Percentiles rank a stretch among this genome's conserved stretches.
Evolutionary conservation across 2,113 vertebrate species (phyloP).

Genomic region (Petaurus breviceps): DNA sequence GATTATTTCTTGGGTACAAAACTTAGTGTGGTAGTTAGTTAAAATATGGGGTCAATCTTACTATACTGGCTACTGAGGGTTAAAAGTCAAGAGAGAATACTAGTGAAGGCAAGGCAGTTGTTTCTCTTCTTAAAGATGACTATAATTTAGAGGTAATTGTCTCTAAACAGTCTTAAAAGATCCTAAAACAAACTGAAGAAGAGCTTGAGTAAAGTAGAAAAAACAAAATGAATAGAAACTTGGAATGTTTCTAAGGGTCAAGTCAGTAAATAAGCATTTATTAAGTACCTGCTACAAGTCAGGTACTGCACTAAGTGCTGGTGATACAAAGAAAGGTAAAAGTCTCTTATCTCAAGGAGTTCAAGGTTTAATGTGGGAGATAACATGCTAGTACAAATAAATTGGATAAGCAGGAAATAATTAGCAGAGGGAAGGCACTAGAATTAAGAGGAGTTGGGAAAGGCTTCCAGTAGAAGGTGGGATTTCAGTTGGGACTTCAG

Average conservation of each 20-base stretch:
- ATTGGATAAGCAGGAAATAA: neutral
- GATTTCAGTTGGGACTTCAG: no score
- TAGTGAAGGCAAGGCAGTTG: neutral
- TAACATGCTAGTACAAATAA: neutral
- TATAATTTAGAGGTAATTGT: neutral
- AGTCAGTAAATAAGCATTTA: neutral
- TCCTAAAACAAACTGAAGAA: neutral
- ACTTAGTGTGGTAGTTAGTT: neutral
- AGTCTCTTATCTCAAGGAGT: neutral
- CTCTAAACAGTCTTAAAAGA: neutral
- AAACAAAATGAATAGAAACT: neutral
- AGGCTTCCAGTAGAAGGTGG: neutral
- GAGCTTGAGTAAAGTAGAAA: neutral
- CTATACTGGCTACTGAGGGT: neutral
- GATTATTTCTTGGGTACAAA: neutral
- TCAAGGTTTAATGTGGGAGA: neutral
- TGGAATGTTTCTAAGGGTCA: neutral
- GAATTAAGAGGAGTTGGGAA: neutral
- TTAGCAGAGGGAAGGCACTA: neutral
- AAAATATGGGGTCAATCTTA: neutral
- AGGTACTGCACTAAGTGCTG: neutral
- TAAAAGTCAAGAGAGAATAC: neutral
- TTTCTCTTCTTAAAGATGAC: neutral
- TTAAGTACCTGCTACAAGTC: neutral
- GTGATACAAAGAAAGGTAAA: neutral